These are phyloP conservation scores for Entelurus aequoreus DNA, from an alignment of 2,113 vertebrate species.

Conservation along the genomic window DNA sequence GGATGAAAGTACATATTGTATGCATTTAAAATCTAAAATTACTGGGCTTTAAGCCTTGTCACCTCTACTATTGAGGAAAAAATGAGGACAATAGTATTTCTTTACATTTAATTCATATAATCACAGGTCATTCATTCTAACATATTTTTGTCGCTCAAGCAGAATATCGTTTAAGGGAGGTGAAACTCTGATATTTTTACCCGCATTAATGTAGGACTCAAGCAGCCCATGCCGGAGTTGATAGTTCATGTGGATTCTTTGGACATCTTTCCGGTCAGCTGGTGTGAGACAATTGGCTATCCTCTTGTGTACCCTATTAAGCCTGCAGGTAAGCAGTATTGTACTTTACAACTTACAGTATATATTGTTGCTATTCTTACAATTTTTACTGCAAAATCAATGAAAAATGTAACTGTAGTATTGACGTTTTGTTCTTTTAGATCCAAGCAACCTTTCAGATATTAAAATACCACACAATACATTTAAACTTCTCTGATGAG, in stretches of 20 bases:
- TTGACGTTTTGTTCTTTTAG: no score
- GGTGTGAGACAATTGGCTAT: slow-evolving; percentile 98
- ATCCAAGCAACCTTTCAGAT: no score
- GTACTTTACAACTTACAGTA: no score
- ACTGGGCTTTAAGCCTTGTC: neutral
- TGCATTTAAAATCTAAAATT: neutral
- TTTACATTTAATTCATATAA: neutral
- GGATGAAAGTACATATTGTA: neutral
- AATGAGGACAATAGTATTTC: neutral
- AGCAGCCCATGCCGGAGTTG: slow-evolving; percentile 84
- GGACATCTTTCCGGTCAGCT: slow-evolving; percentile 94
- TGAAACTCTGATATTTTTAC: neutral
- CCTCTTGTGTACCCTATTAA: slow-evolving; percentile 85
- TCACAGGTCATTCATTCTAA: neutral
- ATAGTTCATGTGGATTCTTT: slow-evolving; percentile 92
- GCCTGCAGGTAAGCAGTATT: slow-evolving; percentile 73
- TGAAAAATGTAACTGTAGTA: no score
- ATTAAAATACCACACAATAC: no score
- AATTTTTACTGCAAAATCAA: no score
- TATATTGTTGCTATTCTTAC: no score
- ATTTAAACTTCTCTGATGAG: no score
- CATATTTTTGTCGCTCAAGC: neutral
- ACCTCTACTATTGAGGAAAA: no score
- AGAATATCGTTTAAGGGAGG: neutral
- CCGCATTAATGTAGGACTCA: slow-evolving; percentile 74